phyloP scores from a whole-genome alignment of 2,797 vertebrate genomes.

The Eutrigla gurnardus region DNA sequence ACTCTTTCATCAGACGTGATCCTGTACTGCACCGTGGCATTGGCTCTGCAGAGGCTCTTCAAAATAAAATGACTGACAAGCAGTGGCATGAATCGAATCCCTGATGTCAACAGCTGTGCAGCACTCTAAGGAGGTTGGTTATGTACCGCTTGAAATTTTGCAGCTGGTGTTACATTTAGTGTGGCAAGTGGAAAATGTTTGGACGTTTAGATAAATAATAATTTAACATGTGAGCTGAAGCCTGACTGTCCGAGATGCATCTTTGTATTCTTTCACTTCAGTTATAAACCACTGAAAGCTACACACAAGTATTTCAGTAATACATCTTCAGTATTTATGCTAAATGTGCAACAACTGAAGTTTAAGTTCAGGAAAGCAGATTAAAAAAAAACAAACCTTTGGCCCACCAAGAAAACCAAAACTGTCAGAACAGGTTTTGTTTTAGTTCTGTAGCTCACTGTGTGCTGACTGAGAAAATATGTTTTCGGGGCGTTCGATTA shows the following conservation, averaged over 20 bases:
- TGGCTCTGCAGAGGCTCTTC: constrained; percentile 23
- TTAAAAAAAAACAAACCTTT: not conserved
- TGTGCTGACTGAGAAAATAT: not conserved
- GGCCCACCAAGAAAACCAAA: not conserved
- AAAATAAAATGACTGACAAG: constrained; percentile 39
- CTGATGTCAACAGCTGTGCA: constrained; percentile 29
- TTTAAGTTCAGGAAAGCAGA: not conserved
- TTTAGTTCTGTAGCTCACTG: not conserved
- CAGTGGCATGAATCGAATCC: constrained; percentile 32
- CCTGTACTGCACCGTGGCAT: not conserved
- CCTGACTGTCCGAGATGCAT: not conserved
- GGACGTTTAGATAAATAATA: constrained; percentile 14
- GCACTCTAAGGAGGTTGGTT: constrained; percentile 8
- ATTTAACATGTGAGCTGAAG: constrained; percentile 11
- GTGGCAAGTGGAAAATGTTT: constrained; percentile 3
- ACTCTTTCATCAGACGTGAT: constrained; percentile 26
- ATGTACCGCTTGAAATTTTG: not conserved
- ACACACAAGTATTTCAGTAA: not conserved
- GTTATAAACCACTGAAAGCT: not conserved
- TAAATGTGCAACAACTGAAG: not conserved
- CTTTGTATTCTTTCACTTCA: not conserved
- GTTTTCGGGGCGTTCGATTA: not conserved
- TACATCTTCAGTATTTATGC: constrained; percentile 3
- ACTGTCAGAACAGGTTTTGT: not conserved
- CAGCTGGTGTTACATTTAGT: constrained; percentile 16